Evolutionary conservation across 2,113 vertebrate species (phyloP), one percentile per base, ranked within the genome.

Genomic region (Takifugu bimaculatus): DNA sequence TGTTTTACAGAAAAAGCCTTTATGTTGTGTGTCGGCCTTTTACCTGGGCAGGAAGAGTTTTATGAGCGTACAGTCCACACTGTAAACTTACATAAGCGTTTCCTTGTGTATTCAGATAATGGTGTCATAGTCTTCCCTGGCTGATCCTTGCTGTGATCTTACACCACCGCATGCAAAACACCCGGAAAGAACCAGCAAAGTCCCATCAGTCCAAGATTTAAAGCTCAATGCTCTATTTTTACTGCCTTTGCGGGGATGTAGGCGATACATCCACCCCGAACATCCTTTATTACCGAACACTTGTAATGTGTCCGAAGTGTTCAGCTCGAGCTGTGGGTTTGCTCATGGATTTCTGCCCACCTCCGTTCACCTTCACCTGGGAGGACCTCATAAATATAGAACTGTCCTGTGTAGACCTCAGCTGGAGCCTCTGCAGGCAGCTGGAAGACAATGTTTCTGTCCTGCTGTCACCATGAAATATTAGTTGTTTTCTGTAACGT

Each of bases 1-100:
- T 63, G 12, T 11, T 70, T 65, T 14, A 25, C 63, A 26, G 25
- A 60, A 79, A 70, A 68, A 74, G 49, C n/a, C 4, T 10, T 15
- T 39, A 25, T 54, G 28, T 9, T 39, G 50, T 13, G 5, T 13
- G 3, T n/a, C 20, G 7, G 9, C 26, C 43, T 35, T 35, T 20
- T 4, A 50, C 12, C 10, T 51, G 2, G 6, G 20, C 7, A 54
- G 29, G 50, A 49, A 2, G 48, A 2, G 28, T 13, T 43, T 35
- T 1, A 47, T 13, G 15, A 35, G 27, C n/a, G 54, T 11, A 7
- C 14, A 5, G 5, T 32, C 32, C 15, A n/a, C 35, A 35, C 11
- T 28, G 11, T 29, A 15, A 32, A 53, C 42, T 20, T 1, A 20
- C 6, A 4, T 15, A 42, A 49, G 28, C 2, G 13, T 60, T 48